Percentiles rank a stretch among this genome's conserved stretches.
Conservation (phyloP, 2,888 invertebrate species). For the Lagria hirta region DNA sequence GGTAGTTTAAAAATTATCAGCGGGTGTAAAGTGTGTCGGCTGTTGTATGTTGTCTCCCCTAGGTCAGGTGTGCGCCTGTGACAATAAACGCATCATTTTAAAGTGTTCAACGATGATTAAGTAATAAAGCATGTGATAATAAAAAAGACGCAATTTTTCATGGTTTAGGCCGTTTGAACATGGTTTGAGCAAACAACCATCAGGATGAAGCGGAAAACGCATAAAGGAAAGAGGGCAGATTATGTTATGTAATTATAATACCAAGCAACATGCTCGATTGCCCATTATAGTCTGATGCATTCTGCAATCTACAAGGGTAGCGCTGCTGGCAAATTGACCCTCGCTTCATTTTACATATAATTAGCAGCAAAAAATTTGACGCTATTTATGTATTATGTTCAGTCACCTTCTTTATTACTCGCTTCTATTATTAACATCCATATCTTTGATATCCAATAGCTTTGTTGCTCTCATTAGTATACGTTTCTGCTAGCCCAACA, state of each 20-base stretch:
- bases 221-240: slow-evolving; percentile 28
- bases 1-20: too few relatives aligned
- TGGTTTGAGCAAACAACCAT: slow-evolving; percentile 13
- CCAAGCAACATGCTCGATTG: slow-evolving; percentile 27
- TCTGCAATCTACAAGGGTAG: slow-evolving; percentile 26
- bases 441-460: slow-evolving; percentile 17
- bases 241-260: slow-evolving; percentile 28
- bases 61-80: slow-evolving; percentile 11
- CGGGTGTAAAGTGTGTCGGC: not conserved
- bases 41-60: slow-evolving; percentile 7
- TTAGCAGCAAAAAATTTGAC: slow-evolving; percentile 25
- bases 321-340: slow-evolving; percentile 29
- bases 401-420: slow-evolving; percentile 13
- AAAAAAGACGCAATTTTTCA: slow-evolving; percentile 23
- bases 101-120: slow-evolving; percentile 23
- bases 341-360: slow-evolving; percentile 25
- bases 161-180: slow-evolving; percentile 21
- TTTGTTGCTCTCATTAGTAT: slow-evolving; percentile 20
- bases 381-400: slow-evolving; percentile 21
- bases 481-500: too few relatives aligned
- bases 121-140: slow-evolving; percentile 28
- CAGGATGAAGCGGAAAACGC: slow-evolving; percentile 28
- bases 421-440: slow-evolving; percentile 17
- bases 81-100: slow-evolving; percentile 22
- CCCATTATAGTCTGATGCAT: slow-evolving; percentile 27